Conservation (phyloP, 2,113 vertebrate genomes). For the Alouatta palliata region DNA sequence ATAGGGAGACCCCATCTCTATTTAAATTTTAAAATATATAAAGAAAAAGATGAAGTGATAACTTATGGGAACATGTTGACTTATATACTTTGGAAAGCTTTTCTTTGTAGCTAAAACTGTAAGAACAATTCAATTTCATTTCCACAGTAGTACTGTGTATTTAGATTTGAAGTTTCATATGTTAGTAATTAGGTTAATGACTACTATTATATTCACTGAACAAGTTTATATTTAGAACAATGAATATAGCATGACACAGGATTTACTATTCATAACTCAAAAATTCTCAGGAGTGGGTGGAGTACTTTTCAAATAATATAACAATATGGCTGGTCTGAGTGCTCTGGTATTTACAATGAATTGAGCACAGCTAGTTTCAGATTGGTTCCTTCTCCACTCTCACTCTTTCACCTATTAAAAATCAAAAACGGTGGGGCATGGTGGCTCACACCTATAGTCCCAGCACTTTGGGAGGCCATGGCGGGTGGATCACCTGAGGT, state of each 20-base stretch:
- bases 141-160: not conserved
- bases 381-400: not conserved
- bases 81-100: not conserved
- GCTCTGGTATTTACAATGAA: not conserved
- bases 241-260: not conserved
- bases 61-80: not conserved
- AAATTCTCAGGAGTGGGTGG: not conserved
- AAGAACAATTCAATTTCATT: slow-evolving; percentile 3
- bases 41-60: not conserved
- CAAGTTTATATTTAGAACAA: not conserved
- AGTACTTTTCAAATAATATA: slow-evolving; percentile 1
- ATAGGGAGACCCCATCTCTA: no score
- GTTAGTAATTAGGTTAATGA: not conserved
- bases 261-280: not conserved
- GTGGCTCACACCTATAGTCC: not conserved
- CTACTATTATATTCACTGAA: not conserved
- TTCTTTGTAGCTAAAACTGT: not conserved
- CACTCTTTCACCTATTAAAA: not conserved
- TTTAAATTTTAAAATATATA: no score
- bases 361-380: not conserved
- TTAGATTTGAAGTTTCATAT: not conserved
- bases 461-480: not conserved
- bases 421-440: not conserved
- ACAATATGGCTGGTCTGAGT: not conserved
- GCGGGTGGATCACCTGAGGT: not conserved